Base-by-base conservation (phyloP, 2,113 vertebrate species). In the Lampris megalopsis region DNA sequence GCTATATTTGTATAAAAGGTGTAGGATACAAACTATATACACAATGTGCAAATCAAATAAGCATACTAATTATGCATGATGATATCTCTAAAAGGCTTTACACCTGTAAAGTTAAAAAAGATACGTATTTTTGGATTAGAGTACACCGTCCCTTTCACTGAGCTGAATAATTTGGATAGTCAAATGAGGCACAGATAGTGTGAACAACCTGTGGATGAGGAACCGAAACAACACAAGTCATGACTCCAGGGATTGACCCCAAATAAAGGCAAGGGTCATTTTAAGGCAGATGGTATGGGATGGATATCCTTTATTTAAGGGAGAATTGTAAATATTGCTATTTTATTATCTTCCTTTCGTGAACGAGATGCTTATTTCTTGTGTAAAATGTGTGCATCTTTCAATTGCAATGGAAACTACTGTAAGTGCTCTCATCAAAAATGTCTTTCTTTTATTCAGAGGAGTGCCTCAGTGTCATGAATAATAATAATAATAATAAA, bases 1-100 rank as follows among this genome's bases (percentile, higher is more conserved):
- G 92, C 90, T 92, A 94, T 91, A 94, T 94, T 94, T 95, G 94
- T 95, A 96, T 95, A 96, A 96, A 95, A 93, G 94, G 91, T 91
- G 94, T 94, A 78, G 80, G 91, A 89, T 92, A 94, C 94, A 94
- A 95, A 93, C 81, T 74, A 87, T 97, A 95, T 95, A 95, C 95
- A 96, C 92, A 95, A 91, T 94, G 94, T 96, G 93, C 95, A 95
- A 96, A 95, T 95, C 75, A 85, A 91, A 94, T 94, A 92, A 24
- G 93, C 93, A 93, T 94, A 92, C 89, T 93, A 90, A 94, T 83
- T 84, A 84, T 69, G 53, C 63, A 73, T 66, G 36, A 65, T 43
- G 59, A 66, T 57, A 60, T 45, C 50, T 71, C 63, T 71, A 66
- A 47, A 10, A 64, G 59, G 35, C 68, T 9, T 65, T 79, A 61